These are phyloP conservation scores for Theodoxus fluviatilis DNA, from an alignment of 2,888 invertebrate genomes.

Conservation along the genomic window DNA sequence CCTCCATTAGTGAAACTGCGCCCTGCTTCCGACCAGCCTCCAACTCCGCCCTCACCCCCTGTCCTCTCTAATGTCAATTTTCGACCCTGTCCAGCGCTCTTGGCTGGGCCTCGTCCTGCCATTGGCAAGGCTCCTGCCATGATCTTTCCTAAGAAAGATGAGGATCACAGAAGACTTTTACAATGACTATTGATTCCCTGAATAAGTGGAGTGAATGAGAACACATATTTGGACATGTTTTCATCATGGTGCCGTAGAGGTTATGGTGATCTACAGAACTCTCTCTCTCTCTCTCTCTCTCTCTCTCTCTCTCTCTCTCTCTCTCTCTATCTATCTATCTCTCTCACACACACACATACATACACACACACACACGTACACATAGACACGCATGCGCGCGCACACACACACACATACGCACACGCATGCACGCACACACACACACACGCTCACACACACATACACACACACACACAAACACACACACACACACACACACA, in stretches of 20 bases:
- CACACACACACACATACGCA: background rate
- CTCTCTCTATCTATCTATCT: slow-evolving; percentile 3
- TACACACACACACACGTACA: background rate
- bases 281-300: background rate
- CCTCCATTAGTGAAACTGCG: too few relatives aligned
- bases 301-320: slow-evolving; percentile 7
- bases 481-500: slow-evolving; percentile 4
- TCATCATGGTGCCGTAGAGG: slow-evolving; percentile 7
- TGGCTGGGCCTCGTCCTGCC: too few relatives aligned
- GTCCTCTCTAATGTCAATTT: too few relatives aligned
- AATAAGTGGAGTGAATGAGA: too few relatives aligned
- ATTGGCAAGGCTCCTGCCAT: too few relatives aligned
- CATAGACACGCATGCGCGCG: background rate
- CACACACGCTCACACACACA: background rate
- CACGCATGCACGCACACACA: background rate
- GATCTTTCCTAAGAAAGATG: too few relatives aligned
- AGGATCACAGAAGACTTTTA: too few relatives aligned
- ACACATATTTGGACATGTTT: too few relatives aligned
- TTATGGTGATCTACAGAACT: background rate
- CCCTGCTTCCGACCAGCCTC: too few relatives aligned
- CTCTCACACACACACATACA: background rate
- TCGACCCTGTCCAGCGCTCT: too few relatives aligned
- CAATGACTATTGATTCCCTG: too few relatives aligned
- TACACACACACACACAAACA: background rate
- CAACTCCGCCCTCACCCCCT: too few relatives aligned